Conservation (phyloP, 2,113 vertebrate genomes). For the Dicentrarchus labrax region DNA sequence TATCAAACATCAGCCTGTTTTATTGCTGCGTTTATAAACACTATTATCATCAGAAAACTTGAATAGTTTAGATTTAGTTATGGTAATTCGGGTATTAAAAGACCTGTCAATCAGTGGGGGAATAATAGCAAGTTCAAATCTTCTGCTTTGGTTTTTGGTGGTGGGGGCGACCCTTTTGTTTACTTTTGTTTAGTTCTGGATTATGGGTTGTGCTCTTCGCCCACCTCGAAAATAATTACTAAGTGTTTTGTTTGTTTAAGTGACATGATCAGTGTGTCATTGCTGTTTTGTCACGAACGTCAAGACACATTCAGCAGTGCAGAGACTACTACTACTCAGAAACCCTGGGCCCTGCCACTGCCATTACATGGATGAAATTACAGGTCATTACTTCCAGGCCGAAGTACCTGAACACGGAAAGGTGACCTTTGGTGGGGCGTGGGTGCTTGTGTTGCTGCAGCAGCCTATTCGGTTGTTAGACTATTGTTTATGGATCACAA, state of each 20-base stretch:
- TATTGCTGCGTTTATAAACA: not conserved
- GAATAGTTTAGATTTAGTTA: not conserved
- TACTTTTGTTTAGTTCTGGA: constrained; percentile 37
- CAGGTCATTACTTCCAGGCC: constrained; percentile 75
- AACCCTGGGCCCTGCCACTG: constrained; percentile 16
- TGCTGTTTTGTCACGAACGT: too few species aligned
- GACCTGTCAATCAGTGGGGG: constrained; percentile 34
- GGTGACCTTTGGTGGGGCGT: constrained; percentile 69
- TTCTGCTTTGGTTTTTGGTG: constrained; percentile 1
- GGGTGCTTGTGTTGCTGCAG: constrained; percentile 37
- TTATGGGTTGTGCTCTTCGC: constrained; percentile 9
- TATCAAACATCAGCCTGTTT: not conserved
- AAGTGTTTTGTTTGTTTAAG: constrained; percentile 7
- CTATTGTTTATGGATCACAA: constrained; percentile 49
- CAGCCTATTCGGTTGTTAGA: constrained; percentile 12
- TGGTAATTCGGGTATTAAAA: constrained; percentile 50
- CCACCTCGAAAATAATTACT: constrained; percentile 21
- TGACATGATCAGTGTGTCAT: constrained; percentile 4
- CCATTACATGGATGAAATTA: constrained; percentile 59
- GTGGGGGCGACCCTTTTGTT: constrained; percentile 39
- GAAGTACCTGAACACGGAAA: constrained; percentile 60
- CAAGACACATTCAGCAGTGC: constrained; percentile 8
- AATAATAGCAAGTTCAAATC: constrained; percentile 33
- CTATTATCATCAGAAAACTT: not conserved
- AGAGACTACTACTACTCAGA: not conserved